phyloP scores from a whole-genome alignment of 2,113 vertebrate species.

The Turnix velox region DNA sequence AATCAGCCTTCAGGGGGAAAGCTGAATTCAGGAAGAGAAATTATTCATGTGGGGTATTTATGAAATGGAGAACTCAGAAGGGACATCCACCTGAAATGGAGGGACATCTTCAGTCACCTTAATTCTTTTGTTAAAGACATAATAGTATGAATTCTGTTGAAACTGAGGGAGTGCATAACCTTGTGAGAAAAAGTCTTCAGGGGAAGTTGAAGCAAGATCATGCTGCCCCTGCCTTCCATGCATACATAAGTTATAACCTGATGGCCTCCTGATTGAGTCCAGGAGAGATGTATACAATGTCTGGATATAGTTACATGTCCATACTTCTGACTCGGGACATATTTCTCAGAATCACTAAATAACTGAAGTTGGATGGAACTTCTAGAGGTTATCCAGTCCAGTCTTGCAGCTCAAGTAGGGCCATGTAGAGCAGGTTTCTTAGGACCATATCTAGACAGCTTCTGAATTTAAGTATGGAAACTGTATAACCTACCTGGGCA shows the following conservation, averaged over 20 bases:
- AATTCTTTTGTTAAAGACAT: background rate
- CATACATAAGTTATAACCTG: background rate
- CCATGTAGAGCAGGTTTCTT: background rate
- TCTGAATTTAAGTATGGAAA: background rate
- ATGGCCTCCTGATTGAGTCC: background rate
- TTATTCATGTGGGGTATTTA: background rate
- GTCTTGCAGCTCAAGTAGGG: background rate
- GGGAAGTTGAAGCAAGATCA: background rate
- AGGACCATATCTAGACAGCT: background rate
- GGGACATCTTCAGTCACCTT: background rate
- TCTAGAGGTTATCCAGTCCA: background rate
- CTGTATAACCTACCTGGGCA: background rate
- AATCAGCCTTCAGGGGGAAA: background rate
- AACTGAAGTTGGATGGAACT: background rate
- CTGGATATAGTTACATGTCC: background rate
- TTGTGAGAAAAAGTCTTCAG: background rate
- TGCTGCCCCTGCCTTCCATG: background rate
- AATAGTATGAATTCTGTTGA: background rate
- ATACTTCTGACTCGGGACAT: background rate
- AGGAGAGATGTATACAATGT: background rate
- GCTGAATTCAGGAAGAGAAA: background rate
- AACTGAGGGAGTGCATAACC: background rate
- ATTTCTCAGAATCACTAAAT: background rate
- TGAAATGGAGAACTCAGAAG: background rate
- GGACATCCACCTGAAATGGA: background rate